Evolutionary conservation across 2,888 invertebrate species (phyloP), one percentile per base, ranked within the genome.

Genomic region (Noctua pronuba): DNA sequence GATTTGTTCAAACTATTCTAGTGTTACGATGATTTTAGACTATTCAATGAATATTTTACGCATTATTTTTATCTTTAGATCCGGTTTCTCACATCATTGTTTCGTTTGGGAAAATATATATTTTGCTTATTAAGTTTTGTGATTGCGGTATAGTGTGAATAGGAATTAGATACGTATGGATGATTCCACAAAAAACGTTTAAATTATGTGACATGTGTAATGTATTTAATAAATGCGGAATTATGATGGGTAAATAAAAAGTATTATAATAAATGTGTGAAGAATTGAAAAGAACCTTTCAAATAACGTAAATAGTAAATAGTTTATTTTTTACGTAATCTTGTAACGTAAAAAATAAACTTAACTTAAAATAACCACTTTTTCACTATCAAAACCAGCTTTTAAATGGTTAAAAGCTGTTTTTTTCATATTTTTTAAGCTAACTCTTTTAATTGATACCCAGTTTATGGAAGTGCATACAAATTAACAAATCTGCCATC

Each of bases 1-100:
- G 83, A 87, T 88, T 86, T 78, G 79, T 77, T 83, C 78, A 76
- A 75, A 78, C 77, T 72, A 71, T 86, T 77, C 65, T 75, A 81
- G 73, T 68, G 74, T 68, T 46, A 77, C 70, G 79, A 81, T 80
- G 79, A 82, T 86, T 84, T 82, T 77, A 78, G 69, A 82, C 79
- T 46, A 79, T 80, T 77, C 86, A 60, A 87, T 88, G 86, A 84
- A 87, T 87, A 88, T 86, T 80, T 84, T 80, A 74, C n/a, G 55
- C 72, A 74, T 84, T 68, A 77, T 79, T 85, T 77, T 80, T 73
- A 75, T 85, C 52, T 71, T 72, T 75, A 76, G 38, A 69, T 76
- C 44, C 6, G 62, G 62, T 52, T 73, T 79, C 52, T 69, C 73
- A 70, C 41, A 49, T 75, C 64, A 77, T 86, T 82, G 77, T 82